Percentiles rank a stretch among this genome's conserved stretches.
Conservation (phyloP, 1,140 invertebrate species). For the Phocides pigmalion region DNA sequence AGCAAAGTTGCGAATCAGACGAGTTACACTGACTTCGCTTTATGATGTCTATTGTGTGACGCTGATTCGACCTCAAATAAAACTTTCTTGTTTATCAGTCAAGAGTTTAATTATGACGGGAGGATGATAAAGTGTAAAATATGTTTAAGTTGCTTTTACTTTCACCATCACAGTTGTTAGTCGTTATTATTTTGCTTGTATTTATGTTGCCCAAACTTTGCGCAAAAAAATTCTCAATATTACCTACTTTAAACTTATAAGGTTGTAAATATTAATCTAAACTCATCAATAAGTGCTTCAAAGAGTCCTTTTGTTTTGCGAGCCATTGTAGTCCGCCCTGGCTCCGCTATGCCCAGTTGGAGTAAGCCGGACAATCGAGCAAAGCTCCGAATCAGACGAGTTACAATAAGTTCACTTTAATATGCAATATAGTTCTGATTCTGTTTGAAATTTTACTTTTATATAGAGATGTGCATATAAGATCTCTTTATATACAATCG, state of each 20-base stretch:
- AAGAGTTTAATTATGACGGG: conserved; percentile 58
- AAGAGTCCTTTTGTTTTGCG: conserved; percentile 62
- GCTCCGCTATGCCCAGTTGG: conserved; percentile 57
- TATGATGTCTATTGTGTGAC: conserved; percentile 65
- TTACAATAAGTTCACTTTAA: neutral
- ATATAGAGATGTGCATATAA: too few species aligned
- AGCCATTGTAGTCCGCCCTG: conserved; percentile 62
- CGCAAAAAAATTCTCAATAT: too few species aligned
- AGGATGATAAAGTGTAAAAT: conserved; percentile 19
- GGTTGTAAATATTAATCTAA: neutral
- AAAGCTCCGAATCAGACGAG: conserved; percentile 61
- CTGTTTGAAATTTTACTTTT: neutral
- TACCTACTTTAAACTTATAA: too few species aligned
- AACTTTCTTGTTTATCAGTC: conserved; percentile 66
- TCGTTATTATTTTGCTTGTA: neutral
- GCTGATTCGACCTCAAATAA: conserved; percentile 41
- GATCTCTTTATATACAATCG: too few species aligned
- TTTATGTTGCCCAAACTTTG: neutral
- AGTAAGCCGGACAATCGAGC: conserved; percentile 58
- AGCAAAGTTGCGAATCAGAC: conserved; percentile 69
- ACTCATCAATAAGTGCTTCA: conserved; percentile 42
- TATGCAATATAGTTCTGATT: neutral
- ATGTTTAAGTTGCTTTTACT: neutral
- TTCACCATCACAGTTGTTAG: neutral
- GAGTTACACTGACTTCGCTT: conserved; percentile 61